Base-by-base conservation (phyloP, 1,140 invertebrate genomes). In the Lordiphosa mommai region DNA sequence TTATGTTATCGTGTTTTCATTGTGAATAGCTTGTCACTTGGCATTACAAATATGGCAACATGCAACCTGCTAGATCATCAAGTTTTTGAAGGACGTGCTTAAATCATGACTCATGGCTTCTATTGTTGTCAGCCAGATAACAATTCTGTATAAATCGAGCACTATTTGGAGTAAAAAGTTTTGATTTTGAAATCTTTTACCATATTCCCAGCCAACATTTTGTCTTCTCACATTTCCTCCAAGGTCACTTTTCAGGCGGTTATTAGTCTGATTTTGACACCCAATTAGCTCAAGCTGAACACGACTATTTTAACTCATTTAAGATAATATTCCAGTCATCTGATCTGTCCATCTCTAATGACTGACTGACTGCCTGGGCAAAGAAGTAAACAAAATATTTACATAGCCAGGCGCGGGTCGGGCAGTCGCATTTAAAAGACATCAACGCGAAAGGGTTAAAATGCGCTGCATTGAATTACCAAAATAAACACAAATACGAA, bases 401-500 rank as follows among this genome's bases (percentile, higher is more conserved):
- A 76, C 72, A 55, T 73, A 82, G 69, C 37, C 61, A 72, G 48
- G 33, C 36, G n/a, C 20, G 27, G 34, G 20, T 10, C 33, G 55
- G 63, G 52, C 72, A 57, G 65, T 61, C 67, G 57, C 76, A 76
- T 82, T 82, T 71, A 82, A 76, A 76, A 71, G 71, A 59, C 66
- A 82, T 80, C 69, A 79, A 41, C 59, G 41, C 50, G 55, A 61
- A 68, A 76, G 77, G 76, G 76, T 84, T 80, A 71, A 82, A 82
- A 64, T 43, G 40, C 68, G 77, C 67, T 72, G 76, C 72, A 51
- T 80, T 76, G 71, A 82, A 82, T 82, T 82, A 82, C 76, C 77
- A 82, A 82, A 84, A 76, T 84, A 82, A 82, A 82, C 77, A 82
- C 52, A 60, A 61, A 58, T 70, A 58, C 67, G 51, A 71, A 77